Conservation (phyloP, 1,140 invertebrate genomes). For the Bombus breviceps region DNA sequence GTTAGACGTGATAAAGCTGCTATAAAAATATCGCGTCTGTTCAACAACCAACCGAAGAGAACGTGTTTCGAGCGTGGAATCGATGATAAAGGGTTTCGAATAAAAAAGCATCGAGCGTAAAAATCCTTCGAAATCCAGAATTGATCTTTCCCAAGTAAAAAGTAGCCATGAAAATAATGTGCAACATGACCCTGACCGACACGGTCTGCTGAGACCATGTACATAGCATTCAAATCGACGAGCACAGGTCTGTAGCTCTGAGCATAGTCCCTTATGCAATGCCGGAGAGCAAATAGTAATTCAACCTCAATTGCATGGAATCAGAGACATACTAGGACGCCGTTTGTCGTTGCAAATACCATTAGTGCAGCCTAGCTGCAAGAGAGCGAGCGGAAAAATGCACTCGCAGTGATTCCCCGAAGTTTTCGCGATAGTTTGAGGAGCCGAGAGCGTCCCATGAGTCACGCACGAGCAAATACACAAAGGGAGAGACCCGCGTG, state of each 20-base stretch:
- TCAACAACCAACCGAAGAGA: neutral
- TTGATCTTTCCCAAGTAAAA: constrained; percentile 1
- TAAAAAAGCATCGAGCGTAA: neutral
- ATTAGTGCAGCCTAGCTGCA: neutral
- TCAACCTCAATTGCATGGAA: constrained; percentile 63
- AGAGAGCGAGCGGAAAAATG: neutral
- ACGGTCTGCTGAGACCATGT: constrained; percentile 11
- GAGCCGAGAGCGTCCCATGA: neutral
- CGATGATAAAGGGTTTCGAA: no score
- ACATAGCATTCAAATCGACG: constrained; percentile 32
- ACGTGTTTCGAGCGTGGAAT: no score
- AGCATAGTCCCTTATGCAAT: constrained; percentile 40
- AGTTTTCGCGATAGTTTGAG: neutral
- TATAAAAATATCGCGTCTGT: neutral
- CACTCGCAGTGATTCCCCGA: neutral
- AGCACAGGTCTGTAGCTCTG: neutral
- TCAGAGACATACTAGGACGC: constrained; percentile 36
- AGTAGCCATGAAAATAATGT: constrained; percentile 3
- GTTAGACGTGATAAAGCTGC: neutral
- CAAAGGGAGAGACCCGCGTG: constrained; percentile 26
- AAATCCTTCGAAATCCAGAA: neutral
- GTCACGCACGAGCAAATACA: constrained; percentile 1
- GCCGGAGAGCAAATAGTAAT: constrained; percentile 55
- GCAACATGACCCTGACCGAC: constrained; percentile 57
- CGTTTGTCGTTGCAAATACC: constrained; percentile 35